Conservation (phyloP, 2,113 vertebrate genomes). For the Phoenicopterus ruber region DNA sequence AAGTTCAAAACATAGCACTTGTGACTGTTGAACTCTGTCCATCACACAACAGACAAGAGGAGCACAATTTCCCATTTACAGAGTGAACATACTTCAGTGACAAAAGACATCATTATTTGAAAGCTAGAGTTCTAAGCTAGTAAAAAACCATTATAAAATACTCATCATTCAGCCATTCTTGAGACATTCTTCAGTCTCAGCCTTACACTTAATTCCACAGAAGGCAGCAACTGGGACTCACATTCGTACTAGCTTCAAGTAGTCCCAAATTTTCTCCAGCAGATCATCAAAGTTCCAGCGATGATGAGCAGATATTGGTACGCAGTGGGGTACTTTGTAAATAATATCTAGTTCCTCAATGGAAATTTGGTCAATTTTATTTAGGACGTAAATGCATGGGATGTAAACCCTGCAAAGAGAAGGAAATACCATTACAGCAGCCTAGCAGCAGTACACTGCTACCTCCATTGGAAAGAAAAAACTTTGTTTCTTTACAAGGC, state of each 20-base stretch:
- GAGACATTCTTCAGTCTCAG: neutral
- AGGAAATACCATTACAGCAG: neutral
- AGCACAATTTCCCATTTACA: neutral
- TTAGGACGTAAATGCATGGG: slow-evolving; percentile 96
- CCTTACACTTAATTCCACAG: neutral
- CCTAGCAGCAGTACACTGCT: neutral
- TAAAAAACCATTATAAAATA: neutral
- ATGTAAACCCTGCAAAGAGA: slow-evolving; percentile 87
- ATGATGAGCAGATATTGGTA: slow-evolving; percentile 97
- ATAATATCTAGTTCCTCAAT: slow-evolving; percentile 97
- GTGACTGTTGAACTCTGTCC: neutral
- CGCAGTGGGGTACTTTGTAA: slow-evolving; percentile 98
- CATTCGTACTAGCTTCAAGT: slow-evolving; percentile 93
- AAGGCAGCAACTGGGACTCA: slow-evolving; percentile 68
- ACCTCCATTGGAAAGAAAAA: neutral
- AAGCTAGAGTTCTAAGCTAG: neutral
- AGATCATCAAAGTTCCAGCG: slow-evolving; percentile 99
- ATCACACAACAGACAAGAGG: neutral
- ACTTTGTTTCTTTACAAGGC: neutral
- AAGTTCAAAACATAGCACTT: neutral
- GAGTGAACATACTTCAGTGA: neutral
- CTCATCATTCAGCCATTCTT: neutral
- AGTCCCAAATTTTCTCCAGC: slow-evolving; percentile 96
- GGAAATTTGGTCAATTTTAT: slow-evolving; percentile 99
- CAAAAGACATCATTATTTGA: neutral